Percentiles rank a stretch among this genome's conserved stretches.
These are phyloP conservation scores for Xenotilapia leptura DNA, from an alignment of 2,113 vertebrate species.

Conservation along the genomic window DNA sequence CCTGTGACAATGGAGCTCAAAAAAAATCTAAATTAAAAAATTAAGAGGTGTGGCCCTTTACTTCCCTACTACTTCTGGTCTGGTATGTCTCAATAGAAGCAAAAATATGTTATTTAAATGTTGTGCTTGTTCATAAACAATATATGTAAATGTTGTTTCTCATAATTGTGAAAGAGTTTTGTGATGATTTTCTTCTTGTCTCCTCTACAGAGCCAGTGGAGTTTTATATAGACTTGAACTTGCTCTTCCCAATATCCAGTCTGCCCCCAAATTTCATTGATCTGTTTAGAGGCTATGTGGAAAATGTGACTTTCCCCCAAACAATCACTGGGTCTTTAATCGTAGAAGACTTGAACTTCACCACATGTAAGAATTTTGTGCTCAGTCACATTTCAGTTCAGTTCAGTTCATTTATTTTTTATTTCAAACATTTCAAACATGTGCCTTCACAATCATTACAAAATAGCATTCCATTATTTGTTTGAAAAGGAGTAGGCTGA, in stretches of 20 bases:
- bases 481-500: too few relatives aligned
- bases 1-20: too few relatives aligned
- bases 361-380: background rate
- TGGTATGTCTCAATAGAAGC: background rate
- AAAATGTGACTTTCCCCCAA: accelerated
- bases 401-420: too few relatives aligned
- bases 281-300: accelerated
- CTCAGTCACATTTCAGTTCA: too few relatives aligned
- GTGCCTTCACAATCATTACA: too few relatives aligned
- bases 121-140: accelerated
- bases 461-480: too few relatives aligned
- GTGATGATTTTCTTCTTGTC: background rate
- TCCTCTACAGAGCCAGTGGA: background rate
- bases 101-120: accelerated
- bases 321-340: too few relatives aligned
- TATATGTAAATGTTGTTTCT: background rate
- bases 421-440: too few relatives aligned
- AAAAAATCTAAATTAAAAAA: accelerated
- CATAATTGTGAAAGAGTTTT: accelerated
- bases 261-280: too few relatives aligned
- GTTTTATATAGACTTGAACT: background rate
- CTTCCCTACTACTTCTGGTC: accelerated
- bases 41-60: accelerated
- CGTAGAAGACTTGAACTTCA: too few relatives aligned
- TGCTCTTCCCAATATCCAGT: too few relatives aligned